Percentiles rank a stretch among this genome's conserved stretches.
Conservation (phyloP, 2,113 vertebrate genomes). For the Ceyx margarethae region DNA sequence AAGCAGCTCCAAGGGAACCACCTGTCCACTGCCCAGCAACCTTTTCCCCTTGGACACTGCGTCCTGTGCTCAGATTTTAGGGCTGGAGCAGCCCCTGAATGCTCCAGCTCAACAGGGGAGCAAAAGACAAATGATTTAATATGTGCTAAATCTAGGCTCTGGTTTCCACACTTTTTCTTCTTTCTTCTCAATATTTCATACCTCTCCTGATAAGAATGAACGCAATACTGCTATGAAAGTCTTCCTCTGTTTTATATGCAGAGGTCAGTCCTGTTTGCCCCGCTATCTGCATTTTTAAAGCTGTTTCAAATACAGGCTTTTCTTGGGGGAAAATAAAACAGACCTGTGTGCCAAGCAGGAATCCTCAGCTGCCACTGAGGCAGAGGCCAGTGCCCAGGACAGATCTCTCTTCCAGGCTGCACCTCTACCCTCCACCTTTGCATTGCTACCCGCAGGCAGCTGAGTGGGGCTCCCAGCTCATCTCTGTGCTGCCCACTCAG, state of each 20-base stretch:
- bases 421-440: not conserved
- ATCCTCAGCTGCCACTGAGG: not conserved
- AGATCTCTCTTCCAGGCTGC: not conserved
- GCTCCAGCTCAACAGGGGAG: not conserved
- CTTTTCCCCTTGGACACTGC: not conserved
- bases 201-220: not conserved
- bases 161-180: not conserved
- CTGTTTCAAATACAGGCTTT: not conserved
- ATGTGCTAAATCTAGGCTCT: not conserved
- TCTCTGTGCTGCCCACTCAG: not conserved
- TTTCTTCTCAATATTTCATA: not conserved
- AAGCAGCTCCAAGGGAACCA: not conserved
- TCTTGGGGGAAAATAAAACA: not conserved
- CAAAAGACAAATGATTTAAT: constrained; percentile 13
- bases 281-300: constrained; percentile 35
- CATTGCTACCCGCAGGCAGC: not conserved
- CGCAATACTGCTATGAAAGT: not conserved
- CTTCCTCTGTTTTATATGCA: not conserved
- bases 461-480: not conserved
- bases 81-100: not conserved
- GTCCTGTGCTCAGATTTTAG: not conserved
- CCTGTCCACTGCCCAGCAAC: not conserved
- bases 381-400: not conserved
- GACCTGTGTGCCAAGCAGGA: not conserved
- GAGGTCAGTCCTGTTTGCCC: not conserved